Evolutionary conservation across 2,797 vertebrate genomes (phyloP).

Genomic region (Orestias chungarensis): DNA sequence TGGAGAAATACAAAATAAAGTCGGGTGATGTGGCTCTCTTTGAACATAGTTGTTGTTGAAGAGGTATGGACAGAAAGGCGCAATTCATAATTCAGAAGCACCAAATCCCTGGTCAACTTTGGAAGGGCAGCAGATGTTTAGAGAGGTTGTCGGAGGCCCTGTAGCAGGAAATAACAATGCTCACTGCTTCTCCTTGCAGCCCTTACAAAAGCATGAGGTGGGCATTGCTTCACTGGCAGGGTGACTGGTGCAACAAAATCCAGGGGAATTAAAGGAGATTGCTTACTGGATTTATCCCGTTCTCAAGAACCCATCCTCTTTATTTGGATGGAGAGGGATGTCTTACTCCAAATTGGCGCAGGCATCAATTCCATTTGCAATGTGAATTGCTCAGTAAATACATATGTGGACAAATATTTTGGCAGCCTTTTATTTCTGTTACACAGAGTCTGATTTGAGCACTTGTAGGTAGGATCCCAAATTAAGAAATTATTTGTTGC

Average conservation of each 20-base stretch:
- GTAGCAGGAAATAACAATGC: conserved; percentile 53
- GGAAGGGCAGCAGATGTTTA: conserved; percentile 71
- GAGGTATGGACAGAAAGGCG: conserved; percentile 48
- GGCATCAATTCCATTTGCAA: conserved; percentile 74
- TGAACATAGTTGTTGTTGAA: conserved; percentile 71
- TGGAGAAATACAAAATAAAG: conserved; percentile 87
- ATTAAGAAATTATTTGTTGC: background rate
- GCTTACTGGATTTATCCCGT: conserved; percentile 49
- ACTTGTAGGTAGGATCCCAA: background rate
- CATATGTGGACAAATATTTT: background rate
- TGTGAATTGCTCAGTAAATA: conserved; percentile 85
- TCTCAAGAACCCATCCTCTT: conserved; percentile 62
- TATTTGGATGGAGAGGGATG: conserved; percentile 76
- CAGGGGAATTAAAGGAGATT: conserved; percentile 51
- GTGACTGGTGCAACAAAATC: conserved; percentile 50
- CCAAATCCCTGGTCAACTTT: conserved; percentile 73
- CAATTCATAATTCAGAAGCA: conserved; percentile 37
- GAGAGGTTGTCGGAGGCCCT: conserved; percentile 53
- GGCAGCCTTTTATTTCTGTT: background rate
- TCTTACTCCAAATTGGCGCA: conserved; percentile 72
- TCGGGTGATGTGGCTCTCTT: conserved; percentile 80
- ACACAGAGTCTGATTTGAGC: background rate
- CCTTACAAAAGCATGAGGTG: conserved; percentile 63
- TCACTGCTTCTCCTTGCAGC: conserved; percentile 57
- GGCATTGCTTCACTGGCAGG: conserved; percentile 55